Base-by-base conservation (phyloP, 2,888 invertebrate genomes). In the Agonopterix heracliana region DNA sequence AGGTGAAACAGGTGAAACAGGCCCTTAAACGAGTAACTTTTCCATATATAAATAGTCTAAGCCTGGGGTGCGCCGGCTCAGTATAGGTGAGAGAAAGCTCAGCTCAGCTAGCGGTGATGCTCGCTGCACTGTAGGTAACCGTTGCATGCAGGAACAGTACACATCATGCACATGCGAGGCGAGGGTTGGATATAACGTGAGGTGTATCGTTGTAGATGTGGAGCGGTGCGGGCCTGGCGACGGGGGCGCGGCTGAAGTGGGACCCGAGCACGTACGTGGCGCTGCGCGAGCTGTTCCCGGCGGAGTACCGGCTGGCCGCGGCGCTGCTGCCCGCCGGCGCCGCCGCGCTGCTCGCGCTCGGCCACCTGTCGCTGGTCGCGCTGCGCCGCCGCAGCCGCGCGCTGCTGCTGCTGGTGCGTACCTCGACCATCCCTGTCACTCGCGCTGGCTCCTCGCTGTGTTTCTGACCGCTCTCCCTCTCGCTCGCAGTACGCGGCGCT, bases 211-310 rank as follows among this genome's bases (percentile, higher is more conserved):
- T 38, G 3, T 59, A 77, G 78, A 10, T 72, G 62, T 59, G 59
- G 64, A 74, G 67, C 41, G 86, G 87, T 48, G 83, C 75, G 41
- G 67, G 63, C 40, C 64, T 84, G 60, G 68, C 68, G 56, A 67
- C 74, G 55, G 76, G 75, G 55, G 83, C 81, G 64, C 81, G 86
- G 10, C 73, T 85, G 40, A 71, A 71, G 66, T 83, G 83, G 83
- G 86, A 86, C 69, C 84, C 86, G 41, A 73, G 66, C 62, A 67
- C 75, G 60, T 85, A 85, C 71, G 54, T 74, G 54, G 59, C 55
- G 61, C 45, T 74, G 61, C 73, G 79, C 55, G 70, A 66, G 66
- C 53, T 71, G 63, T 54, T 73, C 57, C 77, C 78, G 49, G 44
- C 45, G 41, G 72, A 74, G 71, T 67, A 74, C 71, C 61, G 60